Conservation (phyloP, 2,888 invertebrate species). For the Cremastinae sp. region DNA sequence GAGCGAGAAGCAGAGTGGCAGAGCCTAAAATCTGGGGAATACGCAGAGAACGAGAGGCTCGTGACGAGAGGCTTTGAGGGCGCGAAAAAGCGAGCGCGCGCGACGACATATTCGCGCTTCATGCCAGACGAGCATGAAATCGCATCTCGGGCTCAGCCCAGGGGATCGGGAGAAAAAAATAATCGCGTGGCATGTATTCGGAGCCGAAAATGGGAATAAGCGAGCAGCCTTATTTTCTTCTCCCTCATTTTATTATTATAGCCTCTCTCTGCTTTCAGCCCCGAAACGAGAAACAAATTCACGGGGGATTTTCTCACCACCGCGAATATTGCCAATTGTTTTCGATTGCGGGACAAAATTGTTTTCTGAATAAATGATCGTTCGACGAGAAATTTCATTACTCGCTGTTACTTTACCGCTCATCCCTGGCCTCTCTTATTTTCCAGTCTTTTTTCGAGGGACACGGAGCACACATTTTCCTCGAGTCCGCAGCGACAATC, state of each 20-base stretch:
- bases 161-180: constrained; percentile 16
- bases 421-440: constrained; percentile 15
- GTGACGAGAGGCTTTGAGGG: no score
- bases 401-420: background rate
- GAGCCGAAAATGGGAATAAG: background rate
- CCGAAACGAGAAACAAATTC: constrained; percentile 1
- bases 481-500: constrained; percentile 41
- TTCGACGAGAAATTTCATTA: constrained; percentile 35
- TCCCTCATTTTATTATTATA: constrained; percentile 27
- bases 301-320: constrained; percentile 14
- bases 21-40: no score
- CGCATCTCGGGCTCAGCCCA: constrained; percentile 17
- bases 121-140: constrained; percentile 49
- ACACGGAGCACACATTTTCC: constrained; percentile 21
- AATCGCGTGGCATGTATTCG: constrained; percentile 2
- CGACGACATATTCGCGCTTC: constrained; percentile 31
- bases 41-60: no score
- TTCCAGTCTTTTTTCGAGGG: constrained; percentile 27
- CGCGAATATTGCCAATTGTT: background rate
- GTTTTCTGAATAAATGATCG: constrained; percentile 54
- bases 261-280: background rate
- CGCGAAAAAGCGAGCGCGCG: constrained; percentile 36
- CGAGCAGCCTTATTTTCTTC: background rate
- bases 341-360: constrained; percentile 35
- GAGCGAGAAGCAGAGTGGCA: no score